Percentiles rank a stretch among this genome's conserved stretches.
These are phyloP conservation scores for Lindbergichthys nudifrons DNA, from an alignment of 2,797 vertebrate genomes.

Conservation along the genomic window DNA sequence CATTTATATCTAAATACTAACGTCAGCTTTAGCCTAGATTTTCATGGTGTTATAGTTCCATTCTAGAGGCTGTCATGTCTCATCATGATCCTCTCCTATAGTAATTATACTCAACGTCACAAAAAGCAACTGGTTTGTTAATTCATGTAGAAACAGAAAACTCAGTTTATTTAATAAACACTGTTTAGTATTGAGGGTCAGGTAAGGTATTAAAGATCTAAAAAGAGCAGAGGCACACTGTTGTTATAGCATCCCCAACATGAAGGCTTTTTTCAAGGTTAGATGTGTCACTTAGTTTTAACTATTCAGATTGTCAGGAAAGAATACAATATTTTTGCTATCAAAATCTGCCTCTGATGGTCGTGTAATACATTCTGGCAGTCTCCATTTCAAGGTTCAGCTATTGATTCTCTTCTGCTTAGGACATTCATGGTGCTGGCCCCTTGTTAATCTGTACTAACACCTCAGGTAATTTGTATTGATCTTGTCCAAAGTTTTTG, in stretches of 20 bases:
- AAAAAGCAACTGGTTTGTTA: neutral
- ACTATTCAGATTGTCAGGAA: constrained; percentile 13
- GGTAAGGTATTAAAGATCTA: constrained; percentile 24
- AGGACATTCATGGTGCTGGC: constrained; percentile 10
- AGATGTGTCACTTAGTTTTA: constrained; percentile 35
- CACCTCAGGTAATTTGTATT: constrained; percentile 25
- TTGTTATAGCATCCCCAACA: constrained; percentile 14
- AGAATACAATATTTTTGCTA: constrained; percentile 11
- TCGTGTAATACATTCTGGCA: constrained; percentile 10
- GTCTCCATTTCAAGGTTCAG: constrained; percentile 8
- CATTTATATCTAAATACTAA: too few species aligned
- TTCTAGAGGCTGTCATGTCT: too few species aligned
- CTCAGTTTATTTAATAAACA: too few species aligned
- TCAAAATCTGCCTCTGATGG: neutral
- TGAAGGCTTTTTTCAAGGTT: constrained; percentile 28
- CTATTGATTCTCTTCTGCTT: constrained; percentile 27
- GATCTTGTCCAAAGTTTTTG: neutral
- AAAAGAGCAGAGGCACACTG: constrained; percentile 13
- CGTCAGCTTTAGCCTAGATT: too few species aligned
- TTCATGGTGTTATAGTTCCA: too few species aligned
- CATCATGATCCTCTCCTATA: too few species aligned
- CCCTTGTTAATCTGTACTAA: constrained; percentile 10
- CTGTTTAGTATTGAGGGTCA: too few species aligned
- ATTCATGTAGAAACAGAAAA: too few species aligned
- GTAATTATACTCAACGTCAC: too few species aligned